A percentile compares a stretch with the other conserved stretches of the same genome.
Conservation (phyloP, 2,888 invertebrate species). For the Troglohyphantes excavatus region DNA sequence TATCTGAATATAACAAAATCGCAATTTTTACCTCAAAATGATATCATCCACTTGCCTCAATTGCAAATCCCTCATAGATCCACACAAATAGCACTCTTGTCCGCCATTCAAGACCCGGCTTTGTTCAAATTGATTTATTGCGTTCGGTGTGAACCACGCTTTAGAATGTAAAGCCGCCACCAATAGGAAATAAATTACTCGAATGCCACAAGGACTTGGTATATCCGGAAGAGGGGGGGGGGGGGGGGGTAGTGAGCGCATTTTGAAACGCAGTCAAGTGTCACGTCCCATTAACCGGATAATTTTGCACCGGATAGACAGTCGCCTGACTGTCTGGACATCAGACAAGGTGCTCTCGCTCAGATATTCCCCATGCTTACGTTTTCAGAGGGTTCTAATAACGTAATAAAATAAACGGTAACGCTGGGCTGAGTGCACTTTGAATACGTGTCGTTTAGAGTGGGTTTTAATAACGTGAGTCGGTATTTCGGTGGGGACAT, state of each 20-base stretch:
- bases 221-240: not conserved
- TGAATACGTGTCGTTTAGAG: not conserved
- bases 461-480: not conserved
- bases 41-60: too few relatives aligned
- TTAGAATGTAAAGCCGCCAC: not conserved
- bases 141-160: not conserved
- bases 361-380: not conserved
- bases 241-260: too few relatives aligned
- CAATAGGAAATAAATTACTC: not conserved
- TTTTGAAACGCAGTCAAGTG: conserved; percentile 25
- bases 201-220: not conserved
- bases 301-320: conserved; percentile 19
- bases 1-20: too few relatives aligned
- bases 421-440: not conserved
- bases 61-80: too few relatives aligned
- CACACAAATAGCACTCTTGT: not conserved
- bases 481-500: not conserved
- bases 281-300: conserved; percentile 32
- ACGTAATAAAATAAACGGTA: not conserved
- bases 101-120: not conserved
- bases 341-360: not conserved
- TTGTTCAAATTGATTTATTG: conserved; percentile 9
- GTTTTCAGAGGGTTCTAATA: not conserved
- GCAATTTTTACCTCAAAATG: too few relatives aligned
- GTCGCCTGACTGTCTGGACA: not conserved